Conservation (phyloP, 2,113 vertebrate species). For the Scytalopus superciliaris region DNA sequence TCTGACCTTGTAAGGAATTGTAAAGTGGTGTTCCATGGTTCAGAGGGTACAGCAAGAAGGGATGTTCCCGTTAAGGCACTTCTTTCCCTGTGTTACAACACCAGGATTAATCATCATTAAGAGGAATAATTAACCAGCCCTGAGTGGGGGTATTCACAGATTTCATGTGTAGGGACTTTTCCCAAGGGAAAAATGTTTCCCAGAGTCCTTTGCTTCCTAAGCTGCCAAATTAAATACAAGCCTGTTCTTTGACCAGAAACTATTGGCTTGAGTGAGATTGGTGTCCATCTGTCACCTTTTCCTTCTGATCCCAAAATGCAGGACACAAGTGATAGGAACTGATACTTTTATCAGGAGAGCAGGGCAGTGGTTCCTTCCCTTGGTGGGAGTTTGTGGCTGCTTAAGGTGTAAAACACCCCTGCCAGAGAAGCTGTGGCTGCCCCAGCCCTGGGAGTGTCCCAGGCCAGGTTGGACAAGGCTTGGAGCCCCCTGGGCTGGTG, state of each 20-base stretch:
- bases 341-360: neutral
- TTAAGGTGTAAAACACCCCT: neutral
- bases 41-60: neutral
- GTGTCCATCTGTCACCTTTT: neutral
- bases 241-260: neutral
- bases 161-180: neutral
- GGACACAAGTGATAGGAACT: neutral
- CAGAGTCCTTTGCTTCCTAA: neutral
- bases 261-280: neutral
- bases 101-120: neutral
- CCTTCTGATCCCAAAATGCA: neutral
- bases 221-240: neutral
- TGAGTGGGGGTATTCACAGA: neutral
- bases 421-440: neutral
- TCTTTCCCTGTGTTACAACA: neutral
- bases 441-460: neutral
- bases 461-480: rapidly evolving
- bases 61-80: neutral
- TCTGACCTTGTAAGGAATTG: neutral
- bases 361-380: neutral
- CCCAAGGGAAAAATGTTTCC: neutral
- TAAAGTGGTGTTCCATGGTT: neutral
- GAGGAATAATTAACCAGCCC: neutral
- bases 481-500: neutral
- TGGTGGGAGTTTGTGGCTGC: neutral